Percentiles rank a stretch among this genome's conserved stretches.
These are phyloP conservation scores for Poeciliopsis paucimaculata DNA, from an alignment of 2,797 vertebrate species.

Conservation along the genomic window DNA sequence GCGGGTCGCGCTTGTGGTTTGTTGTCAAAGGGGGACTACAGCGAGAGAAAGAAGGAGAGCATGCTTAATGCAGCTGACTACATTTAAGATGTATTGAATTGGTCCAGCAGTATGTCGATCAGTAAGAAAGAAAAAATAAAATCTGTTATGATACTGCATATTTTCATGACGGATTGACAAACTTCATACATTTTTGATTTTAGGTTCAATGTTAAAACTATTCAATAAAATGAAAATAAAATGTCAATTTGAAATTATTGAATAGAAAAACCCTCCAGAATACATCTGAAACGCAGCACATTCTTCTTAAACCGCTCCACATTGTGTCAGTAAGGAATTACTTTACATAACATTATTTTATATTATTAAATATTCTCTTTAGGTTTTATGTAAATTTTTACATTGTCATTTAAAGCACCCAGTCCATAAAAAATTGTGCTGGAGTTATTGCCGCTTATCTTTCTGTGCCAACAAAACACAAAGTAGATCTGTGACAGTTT, in stretches of 20 bases:
- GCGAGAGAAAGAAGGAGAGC: constrained; percentile 43
- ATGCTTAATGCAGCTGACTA: constrained; percentile 16
- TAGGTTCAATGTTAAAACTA: background rate
- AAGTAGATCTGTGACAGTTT: background rate
- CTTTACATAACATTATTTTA: background rate
- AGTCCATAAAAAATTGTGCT: background rate
- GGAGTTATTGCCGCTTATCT: background rate
- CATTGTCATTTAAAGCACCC: background rate
- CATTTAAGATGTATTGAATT: background rate
- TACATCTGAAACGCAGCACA: background rate
- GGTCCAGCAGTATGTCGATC: background rate
- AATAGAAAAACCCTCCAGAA: background rate
- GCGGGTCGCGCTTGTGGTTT: constrained; percentile 67
- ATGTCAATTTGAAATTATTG: no score
- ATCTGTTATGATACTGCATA: background rate
- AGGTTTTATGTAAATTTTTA: background rate
- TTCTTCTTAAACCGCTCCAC: background rate
- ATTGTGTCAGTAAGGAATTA: background rate
- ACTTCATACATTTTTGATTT: background rate
- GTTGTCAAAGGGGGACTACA: constrained; percentile 62
- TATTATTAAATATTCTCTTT: background rate
- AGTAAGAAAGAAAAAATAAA: background rate
- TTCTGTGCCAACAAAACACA: background rate
- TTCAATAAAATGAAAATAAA: background rate
- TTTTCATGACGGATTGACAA: background rate